Evolutionary conservation across 2,888 invertebrate species (phyloP), one percentile per base, ranked within the genome.

Genomic region (Vandiemenella viatica): DNA sequence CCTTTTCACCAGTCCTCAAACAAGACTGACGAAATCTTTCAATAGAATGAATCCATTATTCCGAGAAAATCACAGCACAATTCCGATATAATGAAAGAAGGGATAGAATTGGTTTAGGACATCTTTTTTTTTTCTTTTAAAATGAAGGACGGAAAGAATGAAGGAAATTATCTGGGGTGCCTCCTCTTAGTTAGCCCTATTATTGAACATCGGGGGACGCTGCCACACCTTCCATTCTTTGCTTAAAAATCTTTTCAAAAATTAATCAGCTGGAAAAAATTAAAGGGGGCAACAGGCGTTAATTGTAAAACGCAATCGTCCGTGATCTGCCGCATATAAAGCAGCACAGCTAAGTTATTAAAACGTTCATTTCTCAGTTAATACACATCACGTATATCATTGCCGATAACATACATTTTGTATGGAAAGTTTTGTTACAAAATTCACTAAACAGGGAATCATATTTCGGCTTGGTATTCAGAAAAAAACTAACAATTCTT

Each of bases 71-170:
- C 49, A 50, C 45, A 50, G 42, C 45, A 46, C 46, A 46, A 46
- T 46, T 50, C 49, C 49, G 46, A 50, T 50, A 50, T 46, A 50
- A 46, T 50, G 45, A 46, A 46, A 50, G 45, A 41, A 40, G 42
- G 45, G 46, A 22, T 43, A 46, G 41, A 50, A 50, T 46, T 50
- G 45, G 49, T 45, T 50, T 50, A 46, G 46, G 37, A 40, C 18
- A 37, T 44, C 43, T 43, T 48, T 48, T 48, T 43, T 45, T 49
- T 47, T 45, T 44, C 45, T 49, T 47, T 49, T 50, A 48, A 52
- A 50, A 49, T 43, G 49, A 50, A 47, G 48, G 51, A 52, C 41
- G 50, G 38, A 47, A 44, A 43, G 54, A 50, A 50, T 48, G 38
- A 37, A 50, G 50, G 52, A 54, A 52, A 51, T 49, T 48, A 48